These are phyloP conservation scores for Catocala nupta DNA, from an alignment of 2,888 invertebrate species.

Conservation along the genomic window DNA sequence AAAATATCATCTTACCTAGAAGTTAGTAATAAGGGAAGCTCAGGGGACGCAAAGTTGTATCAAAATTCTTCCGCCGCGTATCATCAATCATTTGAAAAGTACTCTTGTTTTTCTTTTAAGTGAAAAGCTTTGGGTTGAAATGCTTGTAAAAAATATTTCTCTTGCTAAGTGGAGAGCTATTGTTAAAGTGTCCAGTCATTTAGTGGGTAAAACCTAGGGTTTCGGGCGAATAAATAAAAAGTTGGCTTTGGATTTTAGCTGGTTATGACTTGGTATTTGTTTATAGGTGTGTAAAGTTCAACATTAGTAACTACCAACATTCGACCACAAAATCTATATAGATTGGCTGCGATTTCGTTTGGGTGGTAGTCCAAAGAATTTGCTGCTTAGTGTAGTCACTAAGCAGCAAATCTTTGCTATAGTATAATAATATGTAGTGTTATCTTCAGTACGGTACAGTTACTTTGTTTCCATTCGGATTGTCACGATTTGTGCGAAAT, in stretches of 20 bases:
- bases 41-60: slow-evolving; percentile 38
- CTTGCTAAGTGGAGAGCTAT: slow-evolving; percentile 20
- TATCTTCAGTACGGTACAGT: too few species aligned
- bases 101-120: slow-evolving; percentile 43
- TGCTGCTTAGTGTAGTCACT: too few species aligned
- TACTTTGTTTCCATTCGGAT: too few species aligned
- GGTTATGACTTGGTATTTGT: background rate
- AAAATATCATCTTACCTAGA: slow-evolving; percentile 23
- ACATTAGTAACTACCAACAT: too few species aligned
- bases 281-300: background rate
- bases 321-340: too few species aligned
- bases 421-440: too few species aligned
- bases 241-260: background rate
- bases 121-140: slow-evolving; percentile 29
- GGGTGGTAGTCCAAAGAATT: too few species aligned
- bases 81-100: slow-evolving; percentile 49
- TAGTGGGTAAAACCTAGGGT: slow-evolving; percentile 1
- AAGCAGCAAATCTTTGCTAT: too few species aligned
- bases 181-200: slow-evolving; percentile 30
- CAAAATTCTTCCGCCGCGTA: slow-evolving; percentile 31
- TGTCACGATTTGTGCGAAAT: too few species aligned
- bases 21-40: slow-evolving; percentile 23
- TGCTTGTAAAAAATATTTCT: slow-evolving; percentile 34
- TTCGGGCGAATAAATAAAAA: slow-evolving; percentile 4
- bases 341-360: too few species aligned